Evolutionary conservation across 2,888 invertebrate species (phyloP), one percentile per base, ranked within the genome.

Genomic region (Mythimna ferrago): DNA sequence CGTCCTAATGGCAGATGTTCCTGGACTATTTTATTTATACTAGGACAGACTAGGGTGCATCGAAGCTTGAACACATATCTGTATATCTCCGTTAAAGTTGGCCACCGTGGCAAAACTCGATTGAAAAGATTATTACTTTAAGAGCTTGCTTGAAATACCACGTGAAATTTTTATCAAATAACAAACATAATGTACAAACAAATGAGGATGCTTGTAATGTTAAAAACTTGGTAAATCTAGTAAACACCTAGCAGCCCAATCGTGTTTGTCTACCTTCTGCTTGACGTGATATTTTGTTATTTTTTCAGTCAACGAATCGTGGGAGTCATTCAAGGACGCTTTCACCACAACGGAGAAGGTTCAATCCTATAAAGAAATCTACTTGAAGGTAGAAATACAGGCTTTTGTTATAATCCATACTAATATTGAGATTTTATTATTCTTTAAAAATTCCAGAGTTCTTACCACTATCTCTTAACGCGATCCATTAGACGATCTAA

Each of bases 241-340:
- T 19, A 51, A 0, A 53, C 7, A 2, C 7, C n/a, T n/a, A 2
- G n/a, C 19, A 19, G 6, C 19, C 2, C 6, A 7, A 2, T 53
- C 9, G 6, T 19, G 3, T 7, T 53, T 14, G 26, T 35, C 26
- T 10, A n/a, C 16, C 10, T 69, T 3, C 35, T 48, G 11, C 16
- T 41, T 26, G 14, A 16, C 9, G 2, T 16, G n/a, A 6, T 53
- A 5, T 21, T 53, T 6, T 58, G 16, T 32, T n/a, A 53, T 57
- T 32, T 41, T 79, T 69, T 26, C 79, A 81, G 82, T 76, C 62
- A 48, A 69, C n/a, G 19, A 70, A 0, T 67, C 67, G 2, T 70
- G 21, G 44, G 57, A 79, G 56, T 14, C 57, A 10, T 64, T 35
- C 58, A 11, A 19, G 3, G 2, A 63, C 2, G 63, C 70, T 16